Percentiles rank a stretch among this genome's conserved stretches.
phyloP scores from a whole-genome alignment of 1,140 invertebrate species.

The Aphelenchoides fujianensis region DNA sequence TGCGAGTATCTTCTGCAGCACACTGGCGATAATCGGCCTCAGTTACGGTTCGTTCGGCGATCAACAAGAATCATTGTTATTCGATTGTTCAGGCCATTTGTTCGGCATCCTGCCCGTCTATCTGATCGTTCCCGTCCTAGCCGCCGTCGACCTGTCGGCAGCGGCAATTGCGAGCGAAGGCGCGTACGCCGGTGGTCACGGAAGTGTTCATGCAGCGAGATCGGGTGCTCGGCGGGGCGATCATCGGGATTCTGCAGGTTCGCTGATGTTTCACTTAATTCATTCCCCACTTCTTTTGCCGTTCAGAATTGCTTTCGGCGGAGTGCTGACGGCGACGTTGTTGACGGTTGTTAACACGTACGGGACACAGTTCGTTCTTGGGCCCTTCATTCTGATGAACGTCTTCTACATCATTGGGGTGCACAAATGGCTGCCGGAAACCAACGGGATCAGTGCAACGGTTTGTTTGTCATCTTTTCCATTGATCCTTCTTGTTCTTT shows the following conservation, averaged over 20 bases:
- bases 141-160: conserved; percentile 36
- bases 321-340: conserved; percentile 34
- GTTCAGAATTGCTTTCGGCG: conserved; percentile 42
- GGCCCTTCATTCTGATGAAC: conserved; percentile 44
- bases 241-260: conserved; percentile 46
- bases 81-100: conserved; percentile 16
- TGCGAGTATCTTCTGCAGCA: conserved; percentile 31
- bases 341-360: conserved; percentile 38
- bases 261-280: background rate
- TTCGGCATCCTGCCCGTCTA: conserved; percentile 20
- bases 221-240: conserved; percentile 39
- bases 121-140: conserved; percentile 33
- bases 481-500: too few species aligned
- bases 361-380: conserved; percentile 40
- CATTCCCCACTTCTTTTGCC: too few species aligned
- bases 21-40: conserved; percentile 31
- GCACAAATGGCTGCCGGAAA: conserved; percentile 36
- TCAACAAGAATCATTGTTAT: too few species aligned
- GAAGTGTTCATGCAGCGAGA: conserved; percentile 41
- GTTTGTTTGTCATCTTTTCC: conserved; percentile 29
- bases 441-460: conserved; percentile 32
- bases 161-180: conserved; percentile 46
- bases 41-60: conserved; percentile 18
- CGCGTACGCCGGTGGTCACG: conserved; percentile 41
- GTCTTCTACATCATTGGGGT: conserved; percentile 38